These are phyloP conservation scores for Formicarius rufipectus DNA, from an alignment of 2,113 vertebrate species.

Conservation along the genomic window DNA sequence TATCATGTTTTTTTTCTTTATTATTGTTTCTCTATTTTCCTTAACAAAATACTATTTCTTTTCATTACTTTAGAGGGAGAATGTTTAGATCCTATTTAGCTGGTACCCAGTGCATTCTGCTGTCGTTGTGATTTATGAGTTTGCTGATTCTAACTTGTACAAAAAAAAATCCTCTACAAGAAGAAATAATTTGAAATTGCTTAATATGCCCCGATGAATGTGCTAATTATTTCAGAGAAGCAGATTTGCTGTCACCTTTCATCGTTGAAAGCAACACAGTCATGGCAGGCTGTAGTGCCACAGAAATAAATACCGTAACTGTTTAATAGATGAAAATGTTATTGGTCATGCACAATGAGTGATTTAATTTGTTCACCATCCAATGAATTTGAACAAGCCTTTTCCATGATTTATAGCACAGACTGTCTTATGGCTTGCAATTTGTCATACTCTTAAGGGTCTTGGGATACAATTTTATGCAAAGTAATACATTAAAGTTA, in stretches of 20 bases:
- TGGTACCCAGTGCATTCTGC: background rate
- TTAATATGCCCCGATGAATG: conserved; percentile 27
- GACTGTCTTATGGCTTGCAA: background rate
- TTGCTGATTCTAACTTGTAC: conserved; percentile 8
- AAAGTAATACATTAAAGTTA: conserved; percentile 16
- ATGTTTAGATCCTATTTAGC: background rate
- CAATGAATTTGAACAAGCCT: conserved; percentile 17
- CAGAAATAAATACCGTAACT: background rate
- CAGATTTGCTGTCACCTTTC: conserved; percentile 13
- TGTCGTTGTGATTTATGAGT: conserved; percentile 54
- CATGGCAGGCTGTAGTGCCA: background rate
- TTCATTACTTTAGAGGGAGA: background rate
- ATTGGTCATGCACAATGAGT: background rate
- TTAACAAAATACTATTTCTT: conserved; percentile 28
- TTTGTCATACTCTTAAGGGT: background rate
- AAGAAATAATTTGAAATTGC: conserved; percentile 31
- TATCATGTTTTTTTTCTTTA: background rate
- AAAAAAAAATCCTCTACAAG: background rate
- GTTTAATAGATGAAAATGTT: conserved; percentile 18
- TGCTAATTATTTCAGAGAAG: conserved; percentile 25
- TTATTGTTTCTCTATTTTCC: conserved; percentile 7
- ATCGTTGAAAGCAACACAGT: background rate
- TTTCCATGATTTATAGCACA: conserved; percentile 31
- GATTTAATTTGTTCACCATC: conserved; percentile 16
- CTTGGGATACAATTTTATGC: background rate